Conservation (phyloP, 2,888 invertebrate species). For the Agapostemon virescens region DNA sequence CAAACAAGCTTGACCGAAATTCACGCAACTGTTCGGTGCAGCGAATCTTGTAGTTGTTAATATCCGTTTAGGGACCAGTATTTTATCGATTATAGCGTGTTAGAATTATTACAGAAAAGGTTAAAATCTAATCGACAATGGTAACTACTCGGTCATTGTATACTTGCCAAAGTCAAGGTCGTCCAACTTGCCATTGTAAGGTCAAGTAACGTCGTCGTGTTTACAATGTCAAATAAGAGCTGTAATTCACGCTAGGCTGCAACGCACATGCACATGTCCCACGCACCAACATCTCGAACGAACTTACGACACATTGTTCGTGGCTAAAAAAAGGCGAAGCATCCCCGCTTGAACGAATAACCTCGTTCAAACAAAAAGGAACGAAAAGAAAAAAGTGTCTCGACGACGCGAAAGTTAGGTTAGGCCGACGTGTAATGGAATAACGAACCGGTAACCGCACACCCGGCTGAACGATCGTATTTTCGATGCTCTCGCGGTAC, state of each 20-base stretch:
- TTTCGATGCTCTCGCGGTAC: neutral
- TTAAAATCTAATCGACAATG: constrained; percentile 27
- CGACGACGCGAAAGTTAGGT: constrained; percentile 40
- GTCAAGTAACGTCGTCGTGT: constrained; percentile 57
- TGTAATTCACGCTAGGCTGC: constrained; percentile 45
- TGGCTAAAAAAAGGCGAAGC: constrained; percentile 36
- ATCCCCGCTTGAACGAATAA: constrained; percentile 39
- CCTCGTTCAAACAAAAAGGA: constrained; percentile 27
- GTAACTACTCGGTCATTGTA: constrained; percentile 49
- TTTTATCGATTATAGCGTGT: constrained; percentile 18
- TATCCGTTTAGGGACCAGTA: neutral
- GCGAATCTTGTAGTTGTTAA: neutral
- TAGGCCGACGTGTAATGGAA: constrained; percentile 24
- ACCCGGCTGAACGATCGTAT: constrained; percentile 1
- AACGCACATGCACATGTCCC: constrained; percentile 37
- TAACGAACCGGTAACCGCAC: constrained; percentile 40
- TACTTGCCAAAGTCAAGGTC: constrained; percentile 74
- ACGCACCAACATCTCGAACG: constrained; percentile 36
- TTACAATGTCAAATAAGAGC: constrained; percentile 53
- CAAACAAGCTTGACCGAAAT: constrained; percentile 4
- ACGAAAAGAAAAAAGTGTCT: neutral
- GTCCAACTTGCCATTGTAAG: constrained; percentile 66
- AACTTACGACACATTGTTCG: constrained; percentile 44
- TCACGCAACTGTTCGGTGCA: neutral
- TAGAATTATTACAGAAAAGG: neutral